phyloP scores from a whole-genome alignment of 2,888 invertebrate genomes.

The Erebia ligea region DNA sequence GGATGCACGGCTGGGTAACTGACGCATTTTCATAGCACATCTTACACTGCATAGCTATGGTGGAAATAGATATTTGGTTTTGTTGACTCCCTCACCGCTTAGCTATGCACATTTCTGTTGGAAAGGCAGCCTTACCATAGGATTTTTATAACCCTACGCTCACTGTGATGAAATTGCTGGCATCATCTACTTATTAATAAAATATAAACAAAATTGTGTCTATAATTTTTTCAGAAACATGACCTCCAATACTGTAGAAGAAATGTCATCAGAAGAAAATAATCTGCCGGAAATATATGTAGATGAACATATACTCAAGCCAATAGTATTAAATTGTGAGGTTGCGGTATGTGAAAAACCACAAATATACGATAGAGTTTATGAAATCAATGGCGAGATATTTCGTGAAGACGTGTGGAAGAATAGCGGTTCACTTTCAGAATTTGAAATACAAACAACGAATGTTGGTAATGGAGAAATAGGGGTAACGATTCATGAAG shows the following conservation, averaged over 20 bases:
- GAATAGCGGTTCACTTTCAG: neutral
- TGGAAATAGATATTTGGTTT: no score
- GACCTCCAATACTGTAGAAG: neutral
- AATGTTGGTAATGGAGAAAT: neutral
- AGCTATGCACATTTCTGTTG: no score
- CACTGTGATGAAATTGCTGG: no score
- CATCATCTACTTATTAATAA: no score
- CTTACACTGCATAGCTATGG: no score
- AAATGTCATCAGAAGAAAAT: neutral
- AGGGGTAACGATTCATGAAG: neutral
- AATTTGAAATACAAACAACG: slow-evolving; percentile 8
- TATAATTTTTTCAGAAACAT: neutral
- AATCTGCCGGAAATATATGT: slow-evolving; percentile 16
- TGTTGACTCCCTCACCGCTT: no score
- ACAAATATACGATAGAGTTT: slow-evolving; percentile 13
- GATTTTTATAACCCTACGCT: no score
- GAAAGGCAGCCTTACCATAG: no score
- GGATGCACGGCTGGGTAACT: no score
- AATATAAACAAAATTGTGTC: neutral
- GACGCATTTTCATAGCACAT: no score
- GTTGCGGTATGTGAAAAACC: neutral
- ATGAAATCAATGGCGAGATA: slow-evolving; percentile 31
- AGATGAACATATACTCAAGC: slow-evolving; percentile 10
- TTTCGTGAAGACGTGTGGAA: slow-evolving; percentile 21
- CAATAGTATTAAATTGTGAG: neutral